Evolutionary conservation across 2,113 vertebrate species (phyloP).

Genomic region (Sturnus vulgaris): DNA sequence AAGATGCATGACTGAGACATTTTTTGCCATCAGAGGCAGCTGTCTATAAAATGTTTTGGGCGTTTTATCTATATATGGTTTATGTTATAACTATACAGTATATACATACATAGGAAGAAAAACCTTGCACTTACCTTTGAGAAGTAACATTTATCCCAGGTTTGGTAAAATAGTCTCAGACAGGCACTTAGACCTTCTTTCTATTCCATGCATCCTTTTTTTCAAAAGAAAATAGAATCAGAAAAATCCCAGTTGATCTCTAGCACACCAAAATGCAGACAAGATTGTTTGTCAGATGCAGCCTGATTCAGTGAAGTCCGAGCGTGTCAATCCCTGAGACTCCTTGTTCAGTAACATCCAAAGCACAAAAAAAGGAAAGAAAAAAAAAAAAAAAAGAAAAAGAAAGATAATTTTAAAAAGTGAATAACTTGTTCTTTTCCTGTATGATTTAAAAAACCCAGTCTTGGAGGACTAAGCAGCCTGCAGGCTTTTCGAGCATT

Average conservation of each 20-base stretch:
- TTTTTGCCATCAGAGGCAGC: neutral
- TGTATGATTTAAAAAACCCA: constrained; percentile 23
- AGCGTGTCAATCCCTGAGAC: constrained; percentile 63
- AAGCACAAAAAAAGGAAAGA: neutral
- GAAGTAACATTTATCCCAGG: constrained; percentile 73
- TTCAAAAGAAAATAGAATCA: constrained; percentile 13
- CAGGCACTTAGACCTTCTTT: constrained; percentile 51
- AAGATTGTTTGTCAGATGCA: constrained; percentile 56
- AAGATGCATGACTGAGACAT: neutral
- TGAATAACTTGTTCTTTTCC: constrained; percentile 60
- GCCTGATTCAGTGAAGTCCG: constrained; percentile 63
- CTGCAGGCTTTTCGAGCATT: constrained; percentile 48
- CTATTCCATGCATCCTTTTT: constrained; percentile 69
- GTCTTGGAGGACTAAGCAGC: constrained; percentile 48
- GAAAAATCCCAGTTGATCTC: constrained; percentile 57
- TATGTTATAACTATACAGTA: neutral
- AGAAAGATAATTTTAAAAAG: neutral
- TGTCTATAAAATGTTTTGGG: neutral
- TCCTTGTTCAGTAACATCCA: constrained; percentile 75
- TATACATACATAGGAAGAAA: neutral
- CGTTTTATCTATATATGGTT: neutral
- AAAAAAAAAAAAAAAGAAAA: neutral
- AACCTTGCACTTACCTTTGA: constrained; percentile 69
- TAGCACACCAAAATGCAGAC: constrained; percentile 55
- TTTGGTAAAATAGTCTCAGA: constrained; percentile 53